Evolutionary conservation across 2,113 vertebrate species (phyloP).

Genomic region (Pituophis catenifer): DNA sequence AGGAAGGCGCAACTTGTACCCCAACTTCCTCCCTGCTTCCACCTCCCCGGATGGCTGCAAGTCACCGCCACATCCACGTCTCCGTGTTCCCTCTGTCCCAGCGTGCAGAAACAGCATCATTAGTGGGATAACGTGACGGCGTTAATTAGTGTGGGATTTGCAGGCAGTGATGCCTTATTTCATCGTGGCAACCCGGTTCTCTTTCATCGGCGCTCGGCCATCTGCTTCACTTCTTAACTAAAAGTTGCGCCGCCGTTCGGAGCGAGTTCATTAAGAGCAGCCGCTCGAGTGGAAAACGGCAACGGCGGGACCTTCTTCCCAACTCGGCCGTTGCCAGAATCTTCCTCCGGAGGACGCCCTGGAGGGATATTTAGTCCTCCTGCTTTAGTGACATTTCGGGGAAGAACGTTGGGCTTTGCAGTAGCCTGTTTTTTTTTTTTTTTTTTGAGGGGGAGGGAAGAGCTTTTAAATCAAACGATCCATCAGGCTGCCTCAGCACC

Average conservation of each 20-base stretch:
- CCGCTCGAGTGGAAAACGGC: neutral
- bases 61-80: slow-evolving; percentile 33
- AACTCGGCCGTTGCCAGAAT: neutral
- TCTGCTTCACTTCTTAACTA: slow-evolving; percentile 67
- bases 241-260: slow-evolving; percentile 55
- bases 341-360: fast-evolving
- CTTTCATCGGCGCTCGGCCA: slow-evolving; percentile 63
- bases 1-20: neutral
- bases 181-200: slow-evolving; percentile 31
- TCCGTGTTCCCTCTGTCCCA: slow-evolving; percentile 61
- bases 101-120: slow-evolving; percentile 55
- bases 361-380: neutral
- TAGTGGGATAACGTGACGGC: slow-evolving; percentile 36
- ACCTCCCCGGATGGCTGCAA: slow-evolving; percentile 46
- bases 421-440: neutral
- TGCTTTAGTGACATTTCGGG: neutral
- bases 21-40: slow-evolving; percentile 10
- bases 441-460: neutral
- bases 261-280: slow-evolving; percentile 35
- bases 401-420: neutral
- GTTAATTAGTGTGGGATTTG: slow-evolving; percentile 69
- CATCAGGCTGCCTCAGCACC: neutral
- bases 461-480: neutral
- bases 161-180: slow-evolving; percentile 41
- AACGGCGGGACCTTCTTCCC: fast-evolving